These are phyloP conservation scores for Leucoraja ocellata DNA, from an alignment of 2,797 vertebrate genomes.

Conservation along the genomic window DNA sequence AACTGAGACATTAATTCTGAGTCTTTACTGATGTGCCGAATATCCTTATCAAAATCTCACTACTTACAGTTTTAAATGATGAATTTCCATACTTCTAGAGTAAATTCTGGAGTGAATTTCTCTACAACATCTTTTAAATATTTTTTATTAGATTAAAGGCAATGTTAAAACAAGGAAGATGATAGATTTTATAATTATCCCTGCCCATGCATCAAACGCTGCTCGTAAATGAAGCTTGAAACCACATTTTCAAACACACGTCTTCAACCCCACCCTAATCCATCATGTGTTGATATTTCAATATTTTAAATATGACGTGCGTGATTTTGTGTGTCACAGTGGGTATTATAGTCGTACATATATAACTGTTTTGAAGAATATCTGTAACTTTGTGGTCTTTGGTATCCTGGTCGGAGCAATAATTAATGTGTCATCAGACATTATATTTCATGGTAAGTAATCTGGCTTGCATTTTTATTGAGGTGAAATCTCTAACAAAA, in stretches of 20 bases:
- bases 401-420: neutral
- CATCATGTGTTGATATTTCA: neutral
- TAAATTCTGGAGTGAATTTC: neutral
- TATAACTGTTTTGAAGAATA: neutral
- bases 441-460: neutral
- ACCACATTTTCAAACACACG: neutral
- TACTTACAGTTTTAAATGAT: neutral
- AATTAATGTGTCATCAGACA: neutral
- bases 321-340: neutral
- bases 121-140: neutral
- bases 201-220: neutral
- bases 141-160: neutral
- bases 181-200: neutral
- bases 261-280: neutral
- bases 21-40: too few relatives aligned
- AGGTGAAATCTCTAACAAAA: neutral
- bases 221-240: neutral
- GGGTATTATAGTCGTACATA: neutral
- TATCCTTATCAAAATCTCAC: neutral
- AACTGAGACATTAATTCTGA: too few relatives aligned
- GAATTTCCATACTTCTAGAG: neutral
- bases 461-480: neutral
- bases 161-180: neutral
- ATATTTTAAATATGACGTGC: neutral
- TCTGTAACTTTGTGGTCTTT: neutral